A percentile compares a stretch with the other conserved stretches of the same genome.
These are phyloP conservation scores for Melanaphis sacchari DNA, from an alignment of 1,140 invertebrate species.

Conservation along the genomic window DNA sequence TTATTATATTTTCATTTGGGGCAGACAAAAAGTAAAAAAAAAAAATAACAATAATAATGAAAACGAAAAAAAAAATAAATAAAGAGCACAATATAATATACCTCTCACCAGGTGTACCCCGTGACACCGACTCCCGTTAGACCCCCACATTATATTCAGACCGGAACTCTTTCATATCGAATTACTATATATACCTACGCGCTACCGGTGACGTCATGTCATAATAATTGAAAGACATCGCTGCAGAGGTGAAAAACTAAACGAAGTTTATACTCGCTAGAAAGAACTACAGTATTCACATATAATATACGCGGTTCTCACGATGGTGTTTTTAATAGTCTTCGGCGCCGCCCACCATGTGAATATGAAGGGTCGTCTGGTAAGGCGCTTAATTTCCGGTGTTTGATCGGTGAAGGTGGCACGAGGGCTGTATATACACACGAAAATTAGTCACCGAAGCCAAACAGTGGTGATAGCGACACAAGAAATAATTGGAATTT, in stretches of 20 bases:
- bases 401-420: neutral
- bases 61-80: neutral
- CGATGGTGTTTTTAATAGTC: constrained; percentile 40
- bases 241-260: neutral
- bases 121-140: neutral
- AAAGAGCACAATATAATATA: neutral
- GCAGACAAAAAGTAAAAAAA: neutral
- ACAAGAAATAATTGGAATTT: constrained; percentile 6
- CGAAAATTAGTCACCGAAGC: constrained; percentile 44
- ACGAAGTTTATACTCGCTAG: neutral
- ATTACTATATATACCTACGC: constrained; percentile 12
- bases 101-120: constrained; percentile 4
- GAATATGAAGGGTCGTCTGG: neutral
- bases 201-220: constrained; percentile 11
- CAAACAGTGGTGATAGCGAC: neutral
- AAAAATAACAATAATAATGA: constrained; percentile 29
- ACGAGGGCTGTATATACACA: neutral
- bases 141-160: neutral
- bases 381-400: constrained; percentile 48
- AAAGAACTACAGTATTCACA: neutral
- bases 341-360: neutral
- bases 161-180: constrained; percentile 46
- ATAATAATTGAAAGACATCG: constrained; percentile 25
- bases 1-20: constrained; percentile 22
- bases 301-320: neutral